phyloP scores from a whole-genome alignment of 23 tunicate genomes.

The Ascidia mentula region DNA sequence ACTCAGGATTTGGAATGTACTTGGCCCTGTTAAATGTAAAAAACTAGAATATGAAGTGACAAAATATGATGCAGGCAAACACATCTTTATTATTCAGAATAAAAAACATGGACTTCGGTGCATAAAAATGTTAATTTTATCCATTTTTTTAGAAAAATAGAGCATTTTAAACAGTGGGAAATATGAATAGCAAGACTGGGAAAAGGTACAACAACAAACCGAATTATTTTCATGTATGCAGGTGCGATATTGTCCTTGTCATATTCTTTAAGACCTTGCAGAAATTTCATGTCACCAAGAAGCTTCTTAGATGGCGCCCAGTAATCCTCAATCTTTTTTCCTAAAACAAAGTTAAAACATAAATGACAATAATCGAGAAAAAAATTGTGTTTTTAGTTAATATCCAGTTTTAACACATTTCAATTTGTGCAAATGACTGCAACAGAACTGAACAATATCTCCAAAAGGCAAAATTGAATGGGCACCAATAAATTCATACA shows the following conservation, averaged over 20 bases:
- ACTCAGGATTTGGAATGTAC: conserved; percentile 95
- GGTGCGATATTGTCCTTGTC: conserved; percentile 97
- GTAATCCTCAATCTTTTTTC: conserved; percentile 91
- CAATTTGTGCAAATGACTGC: too few relatives aligned
- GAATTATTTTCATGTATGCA: conserved; percentile 77
- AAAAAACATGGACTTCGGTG: too few relatives aligned
- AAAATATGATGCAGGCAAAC: background rate
- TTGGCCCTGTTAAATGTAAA: conserved; percentile 38
- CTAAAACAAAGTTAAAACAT: conserved; percentile 33
- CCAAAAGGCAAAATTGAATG: background rate
- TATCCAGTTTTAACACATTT: too few relatives aligned
- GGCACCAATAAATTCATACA: background rate
- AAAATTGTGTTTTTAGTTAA: too few relatives aligned
- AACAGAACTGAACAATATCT: too few relatives aligned
- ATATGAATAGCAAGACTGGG: too few relatives aligned
- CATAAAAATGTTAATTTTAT: too few relatives aligned
- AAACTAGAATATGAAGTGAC: background rate
- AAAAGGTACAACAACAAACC: too few relatives aligned
- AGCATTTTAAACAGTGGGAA: too few relatives aligned
- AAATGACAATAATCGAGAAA: too few relatives aligned
- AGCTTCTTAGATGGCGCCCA: conserved; percentile 98
- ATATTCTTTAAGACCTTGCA: conserved; percentile 71
- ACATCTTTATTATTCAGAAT: background rate
- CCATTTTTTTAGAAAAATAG: too few relatives aligned
- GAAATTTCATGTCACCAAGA: conserved; percentile 97